phyloP scores from a whole-genome alignment of 2,113 vertebrate species.

The Galbula dea region DNA sequence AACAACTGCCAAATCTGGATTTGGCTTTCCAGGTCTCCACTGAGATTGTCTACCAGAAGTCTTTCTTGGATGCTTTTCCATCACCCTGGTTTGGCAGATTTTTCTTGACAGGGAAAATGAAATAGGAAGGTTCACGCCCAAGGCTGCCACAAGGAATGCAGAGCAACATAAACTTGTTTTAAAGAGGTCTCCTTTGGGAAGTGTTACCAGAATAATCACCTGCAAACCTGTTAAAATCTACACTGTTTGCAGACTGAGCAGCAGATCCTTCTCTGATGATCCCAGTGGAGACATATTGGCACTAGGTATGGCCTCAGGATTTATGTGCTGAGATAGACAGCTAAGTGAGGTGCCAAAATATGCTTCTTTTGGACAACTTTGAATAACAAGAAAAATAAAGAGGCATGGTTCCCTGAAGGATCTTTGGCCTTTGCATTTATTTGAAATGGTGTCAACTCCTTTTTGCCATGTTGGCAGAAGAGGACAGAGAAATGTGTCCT shows the following conservation, averaged over 20 bases:
- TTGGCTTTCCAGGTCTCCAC: slow-evolving; percentile 13
- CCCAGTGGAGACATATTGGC: background rate
- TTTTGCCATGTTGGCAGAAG: background rate
- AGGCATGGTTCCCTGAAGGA: background rate
- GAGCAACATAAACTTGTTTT: background rate
- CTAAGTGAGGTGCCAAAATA: background rate
- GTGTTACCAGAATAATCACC: background rate
- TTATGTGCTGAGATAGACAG: background rate
- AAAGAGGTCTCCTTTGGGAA: background rate
- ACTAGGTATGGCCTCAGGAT: background rate
- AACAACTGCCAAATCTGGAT: slow-evolving; percentile 66
- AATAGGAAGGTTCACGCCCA: background rate
- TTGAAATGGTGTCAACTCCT: background rate
- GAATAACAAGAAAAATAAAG: background rate
- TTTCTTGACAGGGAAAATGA: slow-evolving; percentile 6
- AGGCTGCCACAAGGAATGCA: background rate
- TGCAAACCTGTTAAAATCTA: background rate
- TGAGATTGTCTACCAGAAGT: background rate
- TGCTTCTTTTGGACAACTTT: background rate
- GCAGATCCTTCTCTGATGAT: background rate
- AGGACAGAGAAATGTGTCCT: background rate
- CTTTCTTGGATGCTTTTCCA: slow-evolving; percentile 29
- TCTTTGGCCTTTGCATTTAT: background rate
- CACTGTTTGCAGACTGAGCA: background rate
- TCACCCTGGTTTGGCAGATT: background rate